Base-by-base conservation (phyloP, 1,140 invertebrate genomes). In the Leptinotarsa texana region DNA sequence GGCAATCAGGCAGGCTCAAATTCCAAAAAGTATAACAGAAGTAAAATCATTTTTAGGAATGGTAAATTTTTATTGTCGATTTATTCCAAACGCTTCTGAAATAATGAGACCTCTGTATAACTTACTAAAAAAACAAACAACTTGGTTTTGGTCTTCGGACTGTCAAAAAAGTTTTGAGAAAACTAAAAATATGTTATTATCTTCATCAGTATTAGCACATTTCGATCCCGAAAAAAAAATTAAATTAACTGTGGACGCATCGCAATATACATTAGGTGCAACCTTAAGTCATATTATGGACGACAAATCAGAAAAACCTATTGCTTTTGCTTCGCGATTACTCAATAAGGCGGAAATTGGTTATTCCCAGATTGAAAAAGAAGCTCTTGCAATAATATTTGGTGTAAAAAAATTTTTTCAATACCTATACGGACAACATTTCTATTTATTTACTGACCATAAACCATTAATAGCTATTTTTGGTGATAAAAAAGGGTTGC, bases 361-460 rank as follows among this genome's bases (percentile, higher is more conserved):
- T 13, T 22, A 65, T 17, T 78, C 78, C 13, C 70, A 76, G 61
- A 78, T 75, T 61, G 71, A 65, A 13, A 74, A 71, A 48, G 51
- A 42, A 33, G 51, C 81, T 3, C 77, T 88, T 18, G 73, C 75
- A 22, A 79, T 78, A n/a, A 82, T 82, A 74, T 72, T 82, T 33
- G 80, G 79, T 3, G 47, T 82, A 18, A 74, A 80, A 49, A 79
- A 81, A 63, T 82, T 79, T 63, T 83, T 81, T 49, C 71, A 73
- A 17, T 73, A 71, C 57, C 68, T 91, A 17, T 66, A 22, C 78
- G 89, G 89, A 48, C 75, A 83, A 21, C 61, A 82, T 18, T 90
- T 90, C 82, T 81, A 80, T 8, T 74, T 89, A 17, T 75, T 81
- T 65, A 88, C 87, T 1, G 88, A 90, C 77, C 86, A 89, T 76